Evolutionary conservation across 2,888 invertebrate species (phyloP).

Genomic region (Acrocyrtus sp.): DNA sequence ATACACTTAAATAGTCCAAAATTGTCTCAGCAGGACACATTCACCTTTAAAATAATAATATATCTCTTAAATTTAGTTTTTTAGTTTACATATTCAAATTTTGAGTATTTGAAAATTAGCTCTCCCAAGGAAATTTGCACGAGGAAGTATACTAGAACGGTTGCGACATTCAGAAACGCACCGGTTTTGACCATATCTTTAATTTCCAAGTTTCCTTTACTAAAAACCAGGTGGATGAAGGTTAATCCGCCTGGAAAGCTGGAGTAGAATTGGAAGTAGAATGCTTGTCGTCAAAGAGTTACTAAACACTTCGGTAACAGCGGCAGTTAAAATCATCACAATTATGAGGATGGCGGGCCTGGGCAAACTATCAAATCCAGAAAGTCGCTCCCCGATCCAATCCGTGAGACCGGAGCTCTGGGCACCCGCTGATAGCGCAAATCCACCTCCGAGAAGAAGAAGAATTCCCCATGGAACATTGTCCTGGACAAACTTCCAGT

Average conservation of each 20-base stretch:
- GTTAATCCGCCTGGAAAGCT: slow-evolving; percentile 73
- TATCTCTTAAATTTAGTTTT: too few relatives aligned
- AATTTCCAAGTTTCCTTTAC: slow-evolving; percentile 73
- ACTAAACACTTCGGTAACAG: slow-evolving; percentile 84
- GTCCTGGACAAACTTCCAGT: slow-evolving; percentile 52
- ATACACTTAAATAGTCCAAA: too few relatives aligned
- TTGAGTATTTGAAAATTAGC: slow-evolving; percentile 29
- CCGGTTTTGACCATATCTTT: slow-evolving; percentile 55
- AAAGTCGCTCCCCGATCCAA: slow-evolving; percentile 78
- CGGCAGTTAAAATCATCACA: slow-evolving; percentile 80
- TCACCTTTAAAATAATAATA: too few relatives aligned
- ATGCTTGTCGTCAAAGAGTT: slow-evolving; percentile 93
- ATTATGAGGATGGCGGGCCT: slow-evolving; percentile 77
- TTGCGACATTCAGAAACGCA: slow-evolving; percentile 46
- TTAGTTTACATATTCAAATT: too few relatives aligned
- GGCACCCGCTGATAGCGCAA: slow-evolving; percentile 89
- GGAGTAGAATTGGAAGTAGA: slow-evolving; percentile 78
- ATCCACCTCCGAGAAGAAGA: slow-evolving; percentile 77
- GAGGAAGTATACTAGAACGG: slow-evolving; percentile 43
- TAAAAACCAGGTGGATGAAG: slow-evolving; percentile 82
- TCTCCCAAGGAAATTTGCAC: slow-evolving; percentile 49
- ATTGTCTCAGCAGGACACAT: too few relatives aligned
- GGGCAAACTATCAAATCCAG: slow-evolving; percentile 74
- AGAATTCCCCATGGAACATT: slow-evolving; percentile 52
- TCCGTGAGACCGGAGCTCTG: slow-evolving; percentile 80